phyloP scores from a whole-genome alignment of 2,888 invertebrate genomes.

The Sinelater perroti region DNA sequence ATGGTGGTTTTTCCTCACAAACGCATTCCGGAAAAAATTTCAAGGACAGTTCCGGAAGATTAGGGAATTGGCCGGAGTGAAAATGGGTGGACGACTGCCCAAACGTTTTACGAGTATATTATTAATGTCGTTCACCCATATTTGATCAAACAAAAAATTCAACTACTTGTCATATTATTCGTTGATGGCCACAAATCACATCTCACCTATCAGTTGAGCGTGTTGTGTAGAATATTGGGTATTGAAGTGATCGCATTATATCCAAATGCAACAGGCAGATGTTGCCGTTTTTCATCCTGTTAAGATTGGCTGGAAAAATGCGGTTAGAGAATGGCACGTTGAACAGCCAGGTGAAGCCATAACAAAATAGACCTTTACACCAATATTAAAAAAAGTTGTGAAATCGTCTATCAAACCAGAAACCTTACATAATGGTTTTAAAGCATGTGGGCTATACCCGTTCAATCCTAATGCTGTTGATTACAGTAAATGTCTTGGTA shows the following conservation, averaged over 20 bases:
- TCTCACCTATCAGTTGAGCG: constrained; percentile 39
- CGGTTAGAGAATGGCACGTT: constrained; percentile 15
- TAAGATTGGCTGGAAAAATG: constrained; percentile 38
- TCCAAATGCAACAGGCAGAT: constrained; percentile 49
- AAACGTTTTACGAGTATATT: constrained; percentile 42
- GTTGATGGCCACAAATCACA: constrained; percentile 57
- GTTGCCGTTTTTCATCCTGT: constrained; percentile 48
- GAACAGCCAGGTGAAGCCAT: constrained; percentile 30
- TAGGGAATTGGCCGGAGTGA: constrained; percentile 40
- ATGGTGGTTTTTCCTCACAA: constrained; percentile 42
- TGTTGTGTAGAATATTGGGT: constrained; percentile 31
- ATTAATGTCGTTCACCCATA: constrained; percentile 38
- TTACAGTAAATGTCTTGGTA: neutral
- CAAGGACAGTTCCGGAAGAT: constrained; percentile 32
- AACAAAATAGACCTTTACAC: constrained; percentile 37
- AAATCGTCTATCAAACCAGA: neutral
- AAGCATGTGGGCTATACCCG: constrained; percentile 39
- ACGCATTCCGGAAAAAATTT: constrained; percentile 37
- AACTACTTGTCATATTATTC: constrained; percentile 54
- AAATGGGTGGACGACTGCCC: constrained; percentile 43
- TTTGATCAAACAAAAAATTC: constrained; percentile 45
- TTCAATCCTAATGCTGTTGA: constrained; percentile 39
- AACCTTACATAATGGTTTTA: constrained; percentile 36
- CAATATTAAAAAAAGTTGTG: constrained; percentile 14
- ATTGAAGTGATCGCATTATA: constrained; percentile 47